Base-by-base conservation (phyloP, 2,113 vertebrate genomes). In the Podilymbus podiceps region DNA sequence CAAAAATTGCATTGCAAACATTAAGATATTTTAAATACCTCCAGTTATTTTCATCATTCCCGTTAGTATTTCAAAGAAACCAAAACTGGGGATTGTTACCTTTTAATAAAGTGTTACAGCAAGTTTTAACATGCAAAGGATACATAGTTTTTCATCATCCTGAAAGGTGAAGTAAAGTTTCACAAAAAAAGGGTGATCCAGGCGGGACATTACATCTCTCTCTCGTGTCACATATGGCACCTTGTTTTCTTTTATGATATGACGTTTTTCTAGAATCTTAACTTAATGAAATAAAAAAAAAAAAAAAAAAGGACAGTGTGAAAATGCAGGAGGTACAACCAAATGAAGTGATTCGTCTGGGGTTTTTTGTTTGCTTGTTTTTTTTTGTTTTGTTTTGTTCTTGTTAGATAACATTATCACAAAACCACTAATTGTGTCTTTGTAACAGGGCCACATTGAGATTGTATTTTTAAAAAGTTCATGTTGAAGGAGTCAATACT, bases 131-230 rank as follows among this genome's bases (percentile, higher is more conserved):
- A 71, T 3, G 14, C 60, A 91, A 99, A 99, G 99, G 99, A 99
- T 99, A 99, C 99, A 99, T 24, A 99, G 98, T 97, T 99, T 99
- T 97, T 99, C 99, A 80, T 99, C 99, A 81, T 99, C 99, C 98
- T 99, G 99, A 98, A 99, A 99, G 49, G 99, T 99, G 98, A 99
- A 99, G 98, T 99, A 99, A 85, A 99, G 99, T 96, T 99, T 99
- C 97, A 99, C 99, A 89, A 99, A 99, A 97, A 99, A 99, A 38
- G 99, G 99, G 95, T 99, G 99, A 97, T 99, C 99, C 97, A 99
- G 98, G 81, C 98, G 99, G 63, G 99, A 99, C 99, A 99, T 99
- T 75, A 99, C 98, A 81, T 99, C 99, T 97, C 99, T 98, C 98
- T 99, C 99, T 96, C 99, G 97, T 96, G 99, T 99, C 97, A 99